phyloP scores from a whole-genome alignment of 1,140 invertebrate genomes.

The Philopotamus ludificatus region DNA sequence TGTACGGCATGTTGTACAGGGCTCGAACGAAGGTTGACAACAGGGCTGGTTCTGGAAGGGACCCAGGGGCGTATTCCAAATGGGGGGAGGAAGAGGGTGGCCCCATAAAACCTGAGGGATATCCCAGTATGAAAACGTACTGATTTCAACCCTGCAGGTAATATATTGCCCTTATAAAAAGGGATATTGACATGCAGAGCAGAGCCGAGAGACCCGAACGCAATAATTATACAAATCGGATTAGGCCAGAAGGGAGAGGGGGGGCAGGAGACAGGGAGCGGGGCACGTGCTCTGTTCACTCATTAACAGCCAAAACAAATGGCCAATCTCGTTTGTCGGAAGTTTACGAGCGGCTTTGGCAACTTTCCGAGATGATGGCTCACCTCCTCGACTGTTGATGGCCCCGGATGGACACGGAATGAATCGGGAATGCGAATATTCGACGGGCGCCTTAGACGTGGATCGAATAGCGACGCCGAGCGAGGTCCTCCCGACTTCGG shows the following conservation, averaged over 20 bases:
- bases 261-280: not conserved
- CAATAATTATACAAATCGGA: slow-evolving; percentile 18
- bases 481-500: too few relatives aligned
- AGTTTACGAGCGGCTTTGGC: not conserved
- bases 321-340: slow-evolving; percentile 1
- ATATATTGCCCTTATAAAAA: slow-evolving; percentile 22
- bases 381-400: too few relatives aligned
- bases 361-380: too few relatives aligned
- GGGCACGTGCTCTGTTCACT: not conserved
- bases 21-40: not conserved
- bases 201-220: slow-evolving; percentile 1
- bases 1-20: too few relatives aligned
- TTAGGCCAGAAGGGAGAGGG: not conserved
- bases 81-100: not conserved
- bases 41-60: too few relatives aligned
- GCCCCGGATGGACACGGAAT: too few relatives aligned
- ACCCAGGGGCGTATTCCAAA: slow-evolving; percentile 7
- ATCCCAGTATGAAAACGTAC: slow-evolving; percentile 24
- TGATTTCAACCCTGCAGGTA: slow-evolving; percentile 20
- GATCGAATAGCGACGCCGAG: too few relatives aligned
- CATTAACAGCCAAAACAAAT: not conserved
- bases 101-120: slow-evolving; percentile 24
- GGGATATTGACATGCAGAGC: not conserved
- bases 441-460: too few relatives aligned
- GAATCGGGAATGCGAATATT: too few relatives aligned